A percentile compares a stretch with the other conserved stretches of the same genome.
Evolutionary conservation across 1,140 invertebrate species (phyloP).

Genomic region (Aphaenogaster rudis): DNA sequence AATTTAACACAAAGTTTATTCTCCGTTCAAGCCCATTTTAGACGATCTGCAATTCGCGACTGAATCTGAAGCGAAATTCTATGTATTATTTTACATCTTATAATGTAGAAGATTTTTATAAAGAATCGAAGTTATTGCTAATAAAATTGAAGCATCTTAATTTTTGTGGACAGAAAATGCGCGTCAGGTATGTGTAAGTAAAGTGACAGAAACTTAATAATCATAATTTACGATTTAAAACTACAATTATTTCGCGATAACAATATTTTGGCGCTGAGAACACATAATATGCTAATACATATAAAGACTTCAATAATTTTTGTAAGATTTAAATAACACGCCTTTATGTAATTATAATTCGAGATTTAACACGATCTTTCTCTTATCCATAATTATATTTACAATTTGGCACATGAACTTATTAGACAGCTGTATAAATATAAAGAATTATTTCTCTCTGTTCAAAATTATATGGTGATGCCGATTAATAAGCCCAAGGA

Average conservation of each 20-base stretch:
- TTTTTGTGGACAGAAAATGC: background rate
- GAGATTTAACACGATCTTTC: slow-evolving; percentile 12
- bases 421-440: background rate
- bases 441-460: slow-evolving; percentile 19
- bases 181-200: background rate
- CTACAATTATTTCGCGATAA: slow-evolving; percentile 9
- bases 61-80: slow-evolving; percentile 7
- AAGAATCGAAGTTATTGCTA: background rate
- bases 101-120: background rate
- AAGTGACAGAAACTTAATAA: background rate
- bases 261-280: background rate
- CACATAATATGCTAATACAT: background rate
- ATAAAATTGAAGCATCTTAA: background rate
- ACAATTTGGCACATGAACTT: slow-evolving; percentile 32
- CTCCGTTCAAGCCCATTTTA: slow-evolving; percentile 53
- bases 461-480: background rate
- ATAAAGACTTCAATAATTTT: slow-evolving; percentile 17
- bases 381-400: slow-evolving; percentile 35
- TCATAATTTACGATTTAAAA: slow-evolving; percentile 10
- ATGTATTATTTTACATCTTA: slow-evolving; percentile 6
- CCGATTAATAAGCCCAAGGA: too few species aligned
- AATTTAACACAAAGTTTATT: slow-evolving; percentile 25
- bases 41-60: slow-evolving; percentile 16
- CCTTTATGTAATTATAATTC: background rate
- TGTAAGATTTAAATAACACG: background rate